Evolutionary conservation across 2,113 vertebrate species (phyloP), one percentile per base, ranked within the genome.

Genomic region (Aegotheles bennettii): DNA sequence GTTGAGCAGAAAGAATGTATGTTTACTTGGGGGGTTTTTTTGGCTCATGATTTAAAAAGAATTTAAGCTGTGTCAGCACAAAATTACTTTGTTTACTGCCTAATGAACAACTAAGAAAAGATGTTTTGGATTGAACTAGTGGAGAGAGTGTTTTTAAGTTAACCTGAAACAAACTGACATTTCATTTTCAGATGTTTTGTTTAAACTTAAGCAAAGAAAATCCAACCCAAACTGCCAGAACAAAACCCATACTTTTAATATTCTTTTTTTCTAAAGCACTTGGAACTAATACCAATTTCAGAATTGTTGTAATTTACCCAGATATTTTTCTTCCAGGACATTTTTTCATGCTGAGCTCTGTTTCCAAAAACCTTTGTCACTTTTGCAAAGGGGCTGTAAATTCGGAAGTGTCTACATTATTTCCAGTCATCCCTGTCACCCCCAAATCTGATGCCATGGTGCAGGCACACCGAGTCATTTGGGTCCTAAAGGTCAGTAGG

Each of bases 391-490:
- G 24, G 18, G 2, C 16, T 74, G 47, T 54, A 67, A 89, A 78
- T 57, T 91, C 7, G 0, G 21, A 85, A 83, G 24, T 54, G 4
- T 10, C 45, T 56, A 8, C 0, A 0, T 47, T 51, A 47, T 84
- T 93, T 81, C 38, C 56, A 64, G 42, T 74, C 50, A 64, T 40
- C 20, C 16, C 31, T 69, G 20, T 8, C 42, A 67, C 8, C 3
- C 14, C 5, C 3, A 63, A 54, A 20, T 61, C 29, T 74, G 25
- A 56, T 54, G 53, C 13, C 15, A 24, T 0, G 1, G 20, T 6
- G 6, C 38, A 43, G 47, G 67, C 13, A 26, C 68, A 47, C 53
- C 0, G 3, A n/a, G 18, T 70, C 21, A 26, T 51, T 81, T 84
- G 35, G 2, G 15, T 73, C 38, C 51, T 89, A 13, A 59, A 29